These are phyloP conservation scores for Bubo bubo DNA, from an alignment of 2,113 vertebrate species.

Conservation along the genomic window DNA sequence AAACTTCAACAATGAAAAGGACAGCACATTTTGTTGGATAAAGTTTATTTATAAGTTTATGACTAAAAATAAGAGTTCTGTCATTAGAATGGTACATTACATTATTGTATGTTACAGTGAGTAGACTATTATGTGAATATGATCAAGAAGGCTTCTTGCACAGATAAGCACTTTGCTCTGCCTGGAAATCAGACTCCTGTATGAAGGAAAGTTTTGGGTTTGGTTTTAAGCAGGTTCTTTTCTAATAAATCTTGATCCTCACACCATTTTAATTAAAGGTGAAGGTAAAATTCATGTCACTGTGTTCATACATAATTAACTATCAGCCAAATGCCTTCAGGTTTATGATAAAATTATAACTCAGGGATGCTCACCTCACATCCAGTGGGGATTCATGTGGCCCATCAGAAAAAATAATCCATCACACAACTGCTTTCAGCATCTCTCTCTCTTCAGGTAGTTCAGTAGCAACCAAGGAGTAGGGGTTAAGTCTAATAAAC, in stretches of 20 bases:
- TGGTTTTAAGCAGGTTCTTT: neutral
- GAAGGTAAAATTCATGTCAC: neutral
- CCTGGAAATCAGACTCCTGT: neutral
- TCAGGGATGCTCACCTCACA: neutral
- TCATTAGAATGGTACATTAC: neutral
- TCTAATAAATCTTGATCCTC: neutral
- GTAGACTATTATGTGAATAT: neutral
- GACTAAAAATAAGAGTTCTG: neutral
- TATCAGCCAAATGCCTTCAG: neutral
- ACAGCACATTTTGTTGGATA: neutral
- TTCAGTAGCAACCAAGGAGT: neutral
- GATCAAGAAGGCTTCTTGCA: neutral
- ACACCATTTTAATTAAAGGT: neutral
- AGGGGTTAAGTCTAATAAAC: neutral
- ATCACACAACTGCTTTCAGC: accelerated
- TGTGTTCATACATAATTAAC: neutral
- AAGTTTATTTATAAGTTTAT: slow-evolving; percentile 26
- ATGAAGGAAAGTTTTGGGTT: neutral
- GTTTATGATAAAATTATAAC: neutral
- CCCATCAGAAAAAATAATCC: neutral
- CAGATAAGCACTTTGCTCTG: neutral
- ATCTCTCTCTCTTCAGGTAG: neutral
- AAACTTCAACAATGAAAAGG: neutral
- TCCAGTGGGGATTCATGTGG: neutral
- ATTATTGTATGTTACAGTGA: neutral